A percentile compares a stretch with the other conserved stretches of the same genome.
These are phyloP conservation scores for Agrypnia vestita DNA, from an alignment of 1,140 invertebrate genomes.

Conservation along the genomic window DNA sequence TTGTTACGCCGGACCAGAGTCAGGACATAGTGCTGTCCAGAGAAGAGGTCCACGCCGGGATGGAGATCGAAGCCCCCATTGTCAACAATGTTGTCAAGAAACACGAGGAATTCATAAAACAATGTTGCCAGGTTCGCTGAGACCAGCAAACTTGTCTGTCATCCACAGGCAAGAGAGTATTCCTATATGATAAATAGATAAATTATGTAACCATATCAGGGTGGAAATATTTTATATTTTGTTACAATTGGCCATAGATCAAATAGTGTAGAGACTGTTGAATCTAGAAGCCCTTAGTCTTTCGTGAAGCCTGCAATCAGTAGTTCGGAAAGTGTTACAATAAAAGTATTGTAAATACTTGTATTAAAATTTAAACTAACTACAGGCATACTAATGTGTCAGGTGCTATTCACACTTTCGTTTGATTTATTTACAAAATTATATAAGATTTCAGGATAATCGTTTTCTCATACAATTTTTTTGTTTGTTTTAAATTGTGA, in stretches of 20 bases:
- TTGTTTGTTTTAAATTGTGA: no score
- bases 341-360: no score
- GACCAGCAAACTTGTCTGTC: constrained; percentile 62
- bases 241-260: not conserved
- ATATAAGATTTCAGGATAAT: no score
- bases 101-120: constrained; percentile 63
- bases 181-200: constrained; percentile 63
- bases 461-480: no score
- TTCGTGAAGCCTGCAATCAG: no score
- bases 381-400: no score
- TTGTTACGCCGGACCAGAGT: constrained; percentile 82
- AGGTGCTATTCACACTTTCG: no score
- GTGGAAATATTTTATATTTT: constrained; percentile 14
- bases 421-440: no score
- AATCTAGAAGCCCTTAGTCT: no score
- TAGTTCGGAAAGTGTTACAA: no score
- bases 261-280: no score
- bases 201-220: constrained; percentile 6
- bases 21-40: constrained; percentile 80
- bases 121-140: constrained; percentile 64
- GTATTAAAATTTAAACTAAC: no score
- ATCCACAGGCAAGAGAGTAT: constrained; percentile 64
- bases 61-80: constrained; percentile 91
- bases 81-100: constrained; percentile 79
- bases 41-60: constrained; percentile 81